phyloP scores from a whole-genome alignment of 2,113 vertebrate genomes.

The Muscicapa adusta region DNA sequence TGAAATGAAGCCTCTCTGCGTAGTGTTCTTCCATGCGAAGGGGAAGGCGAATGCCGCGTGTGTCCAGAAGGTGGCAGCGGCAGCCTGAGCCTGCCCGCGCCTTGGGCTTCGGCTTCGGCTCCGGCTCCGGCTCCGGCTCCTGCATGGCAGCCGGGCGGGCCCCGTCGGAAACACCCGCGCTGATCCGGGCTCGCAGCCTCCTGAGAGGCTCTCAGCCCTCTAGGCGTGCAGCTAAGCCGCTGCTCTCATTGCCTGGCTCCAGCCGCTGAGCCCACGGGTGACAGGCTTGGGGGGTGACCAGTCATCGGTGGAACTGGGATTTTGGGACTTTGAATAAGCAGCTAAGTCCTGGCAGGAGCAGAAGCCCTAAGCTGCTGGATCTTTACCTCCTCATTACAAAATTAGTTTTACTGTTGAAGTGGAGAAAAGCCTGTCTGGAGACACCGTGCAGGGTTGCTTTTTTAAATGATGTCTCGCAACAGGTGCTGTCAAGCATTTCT shows the following conservation, averaged over 20 bases:
- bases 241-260: neutral
- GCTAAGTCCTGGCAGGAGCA: neutral
- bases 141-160: neutral
- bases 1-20: neutral
- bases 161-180: neutral
- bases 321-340: neutral
- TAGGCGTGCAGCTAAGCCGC: neutral
- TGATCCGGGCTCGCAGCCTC: neutral
- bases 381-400: neutral
- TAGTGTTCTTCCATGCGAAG: neutral
- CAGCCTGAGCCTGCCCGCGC: neutral
- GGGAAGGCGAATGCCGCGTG: accelerated
- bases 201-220: neutral
- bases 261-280: neutral
- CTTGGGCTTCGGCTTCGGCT: too few relatives aligned
- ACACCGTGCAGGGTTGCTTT: neutral
- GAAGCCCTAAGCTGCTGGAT: neutral
- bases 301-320: neutral
- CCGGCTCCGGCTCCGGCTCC: neutral
- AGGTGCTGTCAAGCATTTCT: neutral
- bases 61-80: constrained; percentile 39
- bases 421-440: neutral
- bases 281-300: neutral
- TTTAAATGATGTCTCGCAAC: neutral
- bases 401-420: neutral